Base-by-base conservation (phyloP, 53 echinoderm and acorn worm species). In the Paracentrotus lividus region DNA sequence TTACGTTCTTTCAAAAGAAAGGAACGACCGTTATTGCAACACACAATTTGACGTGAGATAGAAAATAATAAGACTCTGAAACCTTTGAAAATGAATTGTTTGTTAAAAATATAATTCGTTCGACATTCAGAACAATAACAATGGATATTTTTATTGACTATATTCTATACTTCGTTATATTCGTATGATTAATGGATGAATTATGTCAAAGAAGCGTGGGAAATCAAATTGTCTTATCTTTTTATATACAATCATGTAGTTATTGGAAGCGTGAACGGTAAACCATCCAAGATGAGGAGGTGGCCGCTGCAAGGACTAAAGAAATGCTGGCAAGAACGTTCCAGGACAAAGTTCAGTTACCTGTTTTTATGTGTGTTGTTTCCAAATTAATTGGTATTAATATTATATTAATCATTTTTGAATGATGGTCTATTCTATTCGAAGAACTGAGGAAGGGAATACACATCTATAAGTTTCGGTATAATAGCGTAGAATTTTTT, bases 41-140 rank as follows among this genome's bases (percentile, higher is more conserved):
- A 93, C n/a, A 20, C 95, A 97, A 43, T 97, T 95, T 65, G 64
- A 94, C 54, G 98, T 97, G 90, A 64, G 94, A 13, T 21, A 3
- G 14, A 57, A 21, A 57, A 57, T 20, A n/a, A n/a, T n/a, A n/a
- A 57, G 20, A 57, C 20, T 4, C 16, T 57, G 3, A 20, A 57
- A 57, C 16, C 3, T 57, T 0, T 4, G 57, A 3, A 57, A 8
- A 57, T 15, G 20, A 20, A 57, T 13, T 21, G 5, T 49, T 7
- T 7, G 5, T 7, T 7, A 5, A n/a, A 52, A 52, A 52, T 52
- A n/a, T 31, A 89, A 1, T 15, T 26, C 0, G 13, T 3, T n/a
- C 88, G 10, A 9, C 52, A 9, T 15, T n/a, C 27, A 8, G 9
- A 67, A 5, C 1, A 67, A 67, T 21, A 67, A 67, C 16, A 67